Evolutionary conservation across 2,797 vertebrate genomes (phyloP).

Genomic region (Propithecus perrieri): DNA sequence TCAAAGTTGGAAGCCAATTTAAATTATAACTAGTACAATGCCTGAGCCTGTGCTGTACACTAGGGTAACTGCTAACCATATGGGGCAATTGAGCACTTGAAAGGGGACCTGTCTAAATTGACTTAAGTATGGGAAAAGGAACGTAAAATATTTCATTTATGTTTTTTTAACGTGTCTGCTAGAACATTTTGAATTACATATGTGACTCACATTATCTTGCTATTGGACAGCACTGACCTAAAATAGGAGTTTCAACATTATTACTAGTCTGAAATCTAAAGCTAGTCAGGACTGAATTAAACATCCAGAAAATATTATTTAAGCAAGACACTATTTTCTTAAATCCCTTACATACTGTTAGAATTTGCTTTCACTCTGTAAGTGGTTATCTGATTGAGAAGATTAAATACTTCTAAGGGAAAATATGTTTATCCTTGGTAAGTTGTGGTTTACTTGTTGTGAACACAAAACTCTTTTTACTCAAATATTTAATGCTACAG

Average conservation of each 20-base stretch:
- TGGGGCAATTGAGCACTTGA: not conserved
- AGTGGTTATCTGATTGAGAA: not conserved
- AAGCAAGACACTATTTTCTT: not conserved
- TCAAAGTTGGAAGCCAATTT: too few species aligned
- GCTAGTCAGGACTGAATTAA: constrained; percentile 14
- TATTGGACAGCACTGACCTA: not conserved
- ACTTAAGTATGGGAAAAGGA: not conserved
- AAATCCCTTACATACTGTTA: not conserved
- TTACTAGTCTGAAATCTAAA: constrained; percentile 1
- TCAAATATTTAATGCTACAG: constrained; percentile 15
- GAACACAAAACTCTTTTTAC: not conserved
- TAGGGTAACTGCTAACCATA: not conserved
- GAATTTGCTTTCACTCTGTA: not conserved
- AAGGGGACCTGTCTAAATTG: not conserved
- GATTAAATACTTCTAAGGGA: not conserved
- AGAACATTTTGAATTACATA: not conserved
- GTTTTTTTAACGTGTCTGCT: not conserved
- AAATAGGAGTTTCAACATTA: not conserved
- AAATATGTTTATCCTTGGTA: not conserved
- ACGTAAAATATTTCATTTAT: not conserved
- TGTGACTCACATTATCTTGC: not conserved
- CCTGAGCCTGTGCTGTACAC: not conserved
- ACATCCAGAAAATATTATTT: constrained; percentile 36
- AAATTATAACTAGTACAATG: not conserved
- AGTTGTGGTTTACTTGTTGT: constrained; percentile 7